A percentile compares a stretch with the other conserved stretches of the same genome.
Evolutionary conservation across 2,113 vertebrate species (phyloP).

Genomic region (Tragelaphus scriptus): DNA sequence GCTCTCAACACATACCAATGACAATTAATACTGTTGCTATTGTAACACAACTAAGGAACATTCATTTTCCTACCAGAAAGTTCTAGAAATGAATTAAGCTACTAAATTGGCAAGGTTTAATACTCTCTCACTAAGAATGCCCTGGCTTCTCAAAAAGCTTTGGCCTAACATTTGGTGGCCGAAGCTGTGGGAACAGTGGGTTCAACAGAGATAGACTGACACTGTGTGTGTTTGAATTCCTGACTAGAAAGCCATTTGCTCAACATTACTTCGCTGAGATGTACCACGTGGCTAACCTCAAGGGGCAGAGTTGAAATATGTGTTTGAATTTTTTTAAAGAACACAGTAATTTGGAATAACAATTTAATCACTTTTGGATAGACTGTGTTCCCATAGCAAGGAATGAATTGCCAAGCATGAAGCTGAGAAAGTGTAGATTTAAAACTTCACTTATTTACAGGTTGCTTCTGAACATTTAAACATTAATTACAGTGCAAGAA

Average conservation of each 20-base stretch:
- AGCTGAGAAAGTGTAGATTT: background rate
- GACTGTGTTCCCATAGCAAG: slow-evolving; percentile 19
- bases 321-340: slow-evolving; percentile 41
- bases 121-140: background rate
- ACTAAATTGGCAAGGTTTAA: background rate
- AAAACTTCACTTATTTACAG: slow-evolving; percentile 32
- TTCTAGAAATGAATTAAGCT: background rate
- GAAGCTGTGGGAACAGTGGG: background rate
- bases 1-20: background rate
- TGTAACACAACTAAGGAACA: background rate
- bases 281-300: slow-evolving; percentile 11
- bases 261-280: background rate
- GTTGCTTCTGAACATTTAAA: slow-evolving; percentile 22
- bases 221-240: background rate
- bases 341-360: slow-evolving; percentile 11
- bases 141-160: background rate
- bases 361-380: background rate
- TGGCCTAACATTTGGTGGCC: background rate
- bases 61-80: background rate
- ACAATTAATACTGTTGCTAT: background rate
- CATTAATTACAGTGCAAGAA: background rate
- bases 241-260: background rate
- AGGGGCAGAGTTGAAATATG: slow-evolving; percentile 18
- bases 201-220: background rate
- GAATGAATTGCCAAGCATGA: slow-evolving; percentile 22